Conservation (phyloP, 1,140 invertebrate genomes). For the Lucilia cuprina region DNA sequence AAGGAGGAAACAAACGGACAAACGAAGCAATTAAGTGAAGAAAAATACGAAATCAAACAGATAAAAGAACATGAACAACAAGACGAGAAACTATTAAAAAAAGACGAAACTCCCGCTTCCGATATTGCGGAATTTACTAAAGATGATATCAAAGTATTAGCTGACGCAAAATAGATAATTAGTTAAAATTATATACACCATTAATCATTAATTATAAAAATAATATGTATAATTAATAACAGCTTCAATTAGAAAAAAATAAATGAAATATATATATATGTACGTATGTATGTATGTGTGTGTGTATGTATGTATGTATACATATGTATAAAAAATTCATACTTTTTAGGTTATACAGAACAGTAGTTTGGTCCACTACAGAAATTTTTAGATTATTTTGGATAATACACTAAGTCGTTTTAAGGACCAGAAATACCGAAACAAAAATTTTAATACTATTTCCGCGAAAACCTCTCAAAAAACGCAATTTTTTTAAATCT, state of each 20-base stretch:
- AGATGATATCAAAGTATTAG: not conserved
- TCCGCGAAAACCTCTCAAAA: too few species aligned
- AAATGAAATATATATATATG: not conserved
- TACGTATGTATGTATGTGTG: too few species aligned
- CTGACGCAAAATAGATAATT: not conserved
- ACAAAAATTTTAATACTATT: too few species aligned
- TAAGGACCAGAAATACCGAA: too few species aligned
- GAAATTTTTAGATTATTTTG: too few species aligned
- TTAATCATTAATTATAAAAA: not conserved
- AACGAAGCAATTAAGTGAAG: not conserved
- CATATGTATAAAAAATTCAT: not conserved
- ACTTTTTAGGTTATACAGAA: too few species aligned
- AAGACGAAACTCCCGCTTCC: not conserved
- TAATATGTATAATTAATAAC: not conserved
- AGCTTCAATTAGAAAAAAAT: not conserved
- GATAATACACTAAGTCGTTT: too few species aligned
- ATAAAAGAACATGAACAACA: not conserved
- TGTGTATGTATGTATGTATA: too few species aligned
- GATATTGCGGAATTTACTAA: conserved; percentile 14
- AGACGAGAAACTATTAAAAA: not conserved
- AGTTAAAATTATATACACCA: not conserved
- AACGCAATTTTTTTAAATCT: too few species aligned
- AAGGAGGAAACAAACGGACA: not conserved
- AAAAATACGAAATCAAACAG: not conserved
- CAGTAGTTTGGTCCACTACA: too few species aligned